phyloP scores from a whole-genome alignment of 2,113 vertebrate species.

The Haemorhous mexicanus region DNA sequence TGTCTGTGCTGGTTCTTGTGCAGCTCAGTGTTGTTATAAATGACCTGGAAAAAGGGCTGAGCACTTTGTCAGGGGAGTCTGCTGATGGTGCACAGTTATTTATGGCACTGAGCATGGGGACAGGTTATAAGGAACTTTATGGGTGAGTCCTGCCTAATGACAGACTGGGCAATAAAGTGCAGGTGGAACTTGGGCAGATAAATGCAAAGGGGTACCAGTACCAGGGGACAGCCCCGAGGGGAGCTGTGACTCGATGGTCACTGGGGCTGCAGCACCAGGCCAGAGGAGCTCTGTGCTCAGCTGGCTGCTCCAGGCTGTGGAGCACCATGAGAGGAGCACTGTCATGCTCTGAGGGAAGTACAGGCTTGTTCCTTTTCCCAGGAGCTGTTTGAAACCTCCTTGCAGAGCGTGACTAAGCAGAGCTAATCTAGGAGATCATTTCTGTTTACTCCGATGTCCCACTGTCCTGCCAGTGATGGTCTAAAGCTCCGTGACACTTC shows the following conservation, averaged over 20 bases:
- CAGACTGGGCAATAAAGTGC: not conserved
- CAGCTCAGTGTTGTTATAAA: not conserved
- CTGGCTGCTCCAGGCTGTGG: not conserved
- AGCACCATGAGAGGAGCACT: not conserved
- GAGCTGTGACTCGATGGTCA: not conserved
- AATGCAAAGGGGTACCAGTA: not conserved
- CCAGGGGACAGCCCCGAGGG: not conserved
- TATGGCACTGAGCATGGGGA: not conserved
- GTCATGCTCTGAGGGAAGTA: not conserved
- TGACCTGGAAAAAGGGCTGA: slow-evolving; percentile 11
- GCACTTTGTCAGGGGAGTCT: not conserved
- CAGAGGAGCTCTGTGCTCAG: not conserved
- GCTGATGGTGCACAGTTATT: slow-evolving; percentile 9
- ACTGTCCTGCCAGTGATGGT: not conserved
- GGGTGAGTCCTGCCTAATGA: not conserved
- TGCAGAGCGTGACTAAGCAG: not conserved
- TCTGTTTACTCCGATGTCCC: not conserved
- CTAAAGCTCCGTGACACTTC: not conserved
- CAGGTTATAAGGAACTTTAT: not conserved
- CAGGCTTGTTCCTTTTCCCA: not conserved
- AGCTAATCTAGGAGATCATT: not conserved
- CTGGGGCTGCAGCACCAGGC: not conserved
- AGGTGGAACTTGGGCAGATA: not conserved
- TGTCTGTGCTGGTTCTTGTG: not conserved
- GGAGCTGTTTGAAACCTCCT: not conserved